Percentiles rank a stretch among this genome's conserved stretches.
phyloP scores from a whole-genome alignment of 2,888 invertebrate species.

The Drosophila siamana region DNA sequence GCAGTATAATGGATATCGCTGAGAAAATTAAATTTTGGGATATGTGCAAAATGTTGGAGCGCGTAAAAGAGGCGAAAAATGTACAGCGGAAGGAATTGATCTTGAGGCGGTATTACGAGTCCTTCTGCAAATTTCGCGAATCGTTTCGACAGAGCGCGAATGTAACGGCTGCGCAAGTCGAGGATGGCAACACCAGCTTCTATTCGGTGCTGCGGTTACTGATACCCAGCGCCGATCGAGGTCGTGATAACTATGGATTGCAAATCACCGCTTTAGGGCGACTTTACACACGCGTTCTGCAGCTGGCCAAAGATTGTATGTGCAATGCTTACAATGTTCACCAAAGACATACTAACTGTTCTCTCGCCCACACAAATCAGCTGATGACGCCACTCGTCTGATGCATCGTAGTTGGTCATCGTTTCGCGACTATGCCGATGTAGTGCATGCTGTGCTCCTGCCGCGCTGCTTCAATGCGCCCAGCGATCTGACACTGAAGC shows the following conservation, averaged over 20 bases:
- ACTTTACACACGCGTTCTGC: slow-evolving; percentile 90
- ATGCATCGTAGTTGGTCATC: slow-evolving; percentile 66
- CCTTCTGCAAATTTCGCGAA: slow-evolving; percentile 78
- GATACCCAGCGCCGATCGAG: slow-evolving; percentile 91
- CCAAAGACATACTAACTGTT: background rate
- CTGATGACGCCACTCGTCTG: slow-evolving; percentile 84
- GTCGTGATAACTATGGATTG: slow-evolving; percentile 93
- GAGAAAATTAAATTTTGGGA: slow-evolving; percentile 81
- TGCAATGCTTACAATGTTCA: background rate
- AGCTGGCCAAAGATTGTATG: slow-evolving; percentile 89
- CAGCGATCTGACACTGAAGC: slow-evolving; percentile 88
- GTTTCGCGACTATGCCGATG: slow-evolving; percentile 91
- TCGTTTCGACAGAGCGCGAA: slow-evolving; percentile 63
- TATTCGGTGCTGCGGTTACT: slow-evolving; percentile 92
- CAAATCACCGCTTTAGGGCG: slow-evolving; percentile 91
- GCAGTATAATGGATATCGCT: slow-evolving; percentile 69
- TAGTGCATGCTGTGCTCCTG: slow-evolving; percentile 90
- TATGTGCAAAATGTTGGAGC: slow-evolving; percentile 81
- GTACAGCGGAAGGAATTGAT: slow-evolving; percentile 70
- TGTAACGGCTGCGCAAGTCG: slow-evolving; percentile 26
- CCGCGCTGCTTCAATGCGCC: slow-evolving; percentile 85
- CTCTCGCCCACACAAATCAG: slow-evolving; percentile 55
- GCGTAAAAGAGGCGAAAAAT: slow-evolving; percentile 68
- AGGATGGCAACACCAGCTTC: slow-evolving; percentile 86
- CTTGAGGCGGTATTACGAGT: slow-evolving; percentile 79